Evolutionary conservation across 2,113 vertebrate species (phyloP).

Genomic region (Heliornis fulica): DNA sequence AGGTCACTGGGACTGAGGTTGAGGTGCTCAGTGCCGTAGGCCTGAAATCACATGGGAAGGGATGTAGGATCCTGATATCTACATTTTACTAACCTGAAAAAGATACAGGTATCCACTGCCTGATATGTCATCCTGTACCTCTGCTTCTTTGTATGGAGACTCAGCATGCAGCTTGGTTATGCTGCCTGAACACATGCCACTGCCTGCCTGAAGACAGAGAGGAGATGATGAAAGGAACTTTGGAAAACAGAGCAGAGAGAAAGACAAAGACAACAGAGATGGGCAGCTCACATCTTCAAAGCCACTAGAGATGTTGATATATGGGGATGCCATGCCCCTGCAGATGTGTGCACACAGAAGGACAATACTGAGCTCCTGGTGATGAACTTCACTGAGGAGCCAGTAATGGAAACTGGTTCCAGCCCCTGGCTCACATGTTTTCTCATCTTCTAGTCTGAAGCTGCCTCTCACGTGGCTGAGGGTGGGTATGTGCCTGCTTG

Average conservation of each 20-base stretch:
- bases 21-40: neutral
- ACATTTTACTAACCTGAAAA: neutral
- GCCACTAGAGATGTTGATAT: neutral
- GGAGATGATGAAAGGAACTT: neutral
- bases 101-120: neutral
- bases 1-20: neutral
- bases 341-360: neutral
- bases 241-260: neutral
- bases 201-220: neutral
- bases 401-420: neutral
- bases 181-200: neutral
- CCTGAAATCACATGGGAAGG: neutral
- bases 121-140: neutral
- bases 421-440: fast-evolving
- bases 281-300: neutral
- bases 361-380: neutral
- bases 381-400: neutral
- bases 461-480: neutral
- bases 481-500: neutral
- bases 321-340: neutral
- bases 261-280: neutral
- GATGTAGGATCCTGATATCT: neutral
- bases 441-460: neutral
- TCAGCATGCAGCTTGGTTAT: neutral
- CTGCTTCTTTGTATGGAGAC: neutral